These are phyloP conservation scores for Chaetops frenatus DNA, from an alignment of 2,113 vertebrate genomes.

Conservation along the genomic window DNA sequence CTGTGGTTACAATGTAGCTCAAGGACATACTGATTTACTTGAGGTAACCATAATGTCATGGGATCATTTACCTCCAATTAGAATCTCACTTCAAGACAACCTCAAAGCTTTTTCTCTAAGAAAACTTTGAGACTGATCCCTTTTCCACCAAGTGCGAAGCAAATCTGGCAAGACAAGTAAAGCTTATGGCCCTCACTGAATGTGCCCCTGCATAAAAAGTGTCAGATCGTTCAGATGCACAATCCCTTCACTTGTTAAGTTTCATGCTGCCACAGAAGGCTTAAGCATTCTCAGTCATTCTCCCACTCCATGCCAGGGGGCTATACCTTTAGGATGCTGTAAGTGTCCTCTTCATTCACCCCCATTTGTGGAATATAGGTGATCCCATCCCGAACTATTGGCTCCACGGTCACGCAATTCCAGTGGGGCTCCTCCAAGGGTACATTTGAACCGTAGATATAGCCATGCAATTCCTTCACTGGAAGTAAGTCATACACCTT, in stretches of 20 bases:
- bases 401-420: neutral
- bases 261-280: neutral
- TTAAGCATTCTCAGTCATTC: neutral
- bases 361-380: conserved; percentile 26
- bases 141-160: neutral
- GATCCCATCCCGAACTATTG: conserved; percentile 38
- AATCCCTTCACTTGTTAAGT: neutral
- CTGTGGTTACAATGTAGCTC: neutral
- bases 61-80: neutral
- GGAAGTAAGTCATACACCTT: conserved; percentile 69
- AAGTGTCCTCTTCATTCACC: neutral
- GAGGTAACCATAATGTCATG: neutral
- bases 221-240: neutral
- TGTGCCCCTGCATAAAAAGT: neutral
- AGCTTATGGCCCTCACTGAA: neutral
- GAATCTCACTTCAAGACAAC: neutral
- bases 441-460: fast-evolving
- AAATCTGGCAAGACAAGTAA: neutral
- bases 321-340: conserved; percentile 49
- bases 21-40: neutral
- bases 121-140: neutral
- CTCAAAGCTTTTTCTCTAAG: neutral
- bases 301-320: neutral
- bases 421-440: neutral
- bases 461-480: conserved; percentile 35